These are phyloP conservation scores for Apistogramma diplotaenia DNA, from an alignment of 2,113 vertebrate species.

Conservation along the genomic window DNA sequence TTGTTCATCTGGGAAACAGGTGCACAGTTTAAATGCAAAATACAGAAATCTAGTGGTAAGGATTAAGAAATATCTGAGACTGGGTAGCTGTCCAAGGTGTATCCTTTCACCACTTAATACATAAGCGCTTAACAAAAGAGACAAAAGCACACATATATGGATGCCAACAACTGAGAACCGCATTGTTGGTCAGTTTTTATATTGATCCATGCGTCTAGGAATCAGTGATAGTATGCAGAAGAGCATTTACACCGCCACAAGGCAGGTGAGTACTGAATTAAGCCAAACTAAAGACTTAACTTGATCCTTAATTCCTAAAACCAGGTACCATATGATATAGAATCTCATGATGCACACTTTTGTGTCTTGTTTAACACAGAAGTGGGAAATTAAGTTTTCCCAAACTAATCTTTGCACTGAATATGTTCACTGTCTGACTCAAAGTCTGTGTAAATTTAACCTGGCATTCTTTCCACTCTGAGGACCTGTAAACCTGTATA, in stretches of 20 bases:
- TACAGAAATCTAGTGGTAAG: too few species aligned
- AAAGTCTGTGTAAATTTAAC: not conserved
- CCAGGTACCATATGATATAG: not conserved
- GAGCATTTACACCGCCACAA: not conserved
- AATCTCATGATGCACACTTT: not conserved
- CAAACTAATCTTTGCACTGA: not conserved
- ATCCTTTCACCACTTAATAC: not conserved
- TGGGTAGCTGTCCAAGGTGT: too few species aligned
- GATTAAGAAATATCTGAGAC: too few species aligned
- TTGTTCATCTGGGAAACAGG: too few species aligned
- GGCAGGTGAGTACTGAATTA: not conserved
- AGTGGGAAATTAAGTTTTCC: not conserved
- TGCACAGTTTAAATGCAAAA: too few species aligned
- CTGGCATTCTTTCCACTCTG: not conserved
- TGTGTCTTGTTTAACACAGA: not conserved
- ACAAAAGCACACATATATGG: not conserved
- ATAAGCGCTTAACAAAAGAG: not conserved
- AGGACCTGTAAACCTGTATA: not conserved
- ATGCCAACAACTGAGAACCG: not conserved
- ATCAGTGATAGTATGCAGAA: not conserved
- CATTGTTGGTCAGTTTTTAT: not conserved
- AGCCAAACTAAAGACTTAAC: not conserved
- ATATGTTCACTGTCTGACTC: not conserved
- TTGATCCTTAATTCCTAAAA: not conserved
- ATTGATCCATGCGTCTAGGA: not conserved